These are phyloP conservation scores for Garrulus glandarius DNA, from an alignment of 2,797 vertebrate species.

Conservation along the genomic window DNA sequence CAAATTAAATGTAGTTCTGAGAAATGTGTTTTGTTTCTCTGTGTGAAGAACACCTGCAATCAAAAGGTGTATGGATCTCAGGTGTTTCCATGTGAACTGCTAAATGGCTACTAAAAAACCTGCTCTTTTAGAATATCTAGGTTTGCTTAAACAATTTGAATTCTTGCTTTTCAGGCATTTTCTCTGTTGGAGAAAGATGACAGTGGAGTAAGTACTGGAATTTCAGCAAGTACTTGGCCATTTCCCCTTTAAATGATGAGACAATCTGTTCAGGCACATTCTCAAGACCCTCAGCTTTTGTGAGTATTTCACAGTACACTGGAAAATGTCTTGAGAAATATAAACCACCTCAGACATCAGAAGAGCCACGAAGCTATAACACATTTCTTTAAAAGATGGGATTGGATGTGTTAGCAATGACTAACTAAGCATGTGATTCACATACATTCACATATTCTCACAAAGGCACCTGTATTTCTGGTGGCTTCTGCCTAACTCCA, in stretches of 20 bases:
- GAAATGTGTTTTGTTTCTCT: background rate
- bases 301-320: conserved; percentile 51
- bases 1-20: background rate
- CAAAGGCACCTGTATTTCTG: background rate
- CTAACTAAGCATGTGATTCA: background rate
- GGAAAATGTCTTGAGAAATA: conserved; percentile 71
- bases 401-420: background rate
- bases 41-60: background rate
- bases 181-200: conserved; percentile 66
- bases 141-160: background rate
- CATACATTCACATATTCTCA: background rate
- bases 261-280: conserved; percentile 69
- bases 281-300: conserved; percentile 64
- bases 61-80: background rate
- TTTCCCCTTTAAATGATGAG: conserved; percentile 70
- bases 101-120: background rate
- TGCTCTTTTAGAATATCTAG: background rate
- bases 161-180: conserved; percentile 61
- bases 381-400: background rate
- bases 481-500: background rate
- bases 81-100: background rate
- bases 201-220: conserved; percentile 58
- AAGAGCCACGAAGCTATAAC: background rate
- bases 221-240: conserved; percentile 70
- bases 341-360: conserved; percentile 60